These are phyloP conservation scores for Dynastes maya DNA, from an alignment of 2,888 invertebrate genomes.

Conservation along the genomic window DNA sequence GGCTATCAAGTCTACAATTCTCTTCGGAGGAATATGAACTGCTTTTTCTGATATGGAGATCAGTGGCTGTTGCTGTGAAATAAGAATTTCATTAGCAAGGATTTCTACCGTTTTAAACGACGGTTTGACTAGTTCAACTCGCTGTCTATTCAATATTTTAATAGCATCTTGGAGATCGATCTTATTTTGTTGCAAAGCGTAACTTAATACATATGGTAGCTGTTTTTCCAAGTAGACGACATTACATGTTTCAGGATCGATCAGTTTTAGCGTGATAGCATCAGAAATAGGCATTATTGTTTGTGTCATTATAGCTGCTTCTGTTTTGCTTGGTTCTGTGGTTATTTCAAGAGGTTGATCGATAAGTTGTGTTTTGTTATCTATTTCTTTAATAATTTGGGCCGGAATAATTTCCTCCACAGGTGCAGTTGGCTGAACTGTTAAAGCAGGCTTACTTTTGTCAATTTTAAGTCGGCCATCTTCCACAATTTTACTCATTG, in stretches of 20 bases:
- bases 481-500: background rate
- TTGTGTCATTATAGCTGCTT: conserved; percentile 54
- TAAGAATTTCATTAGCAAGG: conserved; percentile 23
- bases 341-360: conserved; percentile 16
- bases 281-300: conserved; percentile 61
- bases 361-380: conserved; percentile 2
- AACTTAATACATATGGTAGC: conserved; percentile 77
- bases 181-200: conserved; percentile 80
- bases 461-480: background rate
- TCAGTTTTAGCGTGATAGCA: conserved; percentile 78
- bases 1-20: conserved; percentile 73
- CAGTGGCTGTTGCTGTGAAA: conserved; percentile 19
- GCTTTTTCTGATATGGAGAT: conserved; percentile 47
- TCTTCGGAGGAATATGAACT: conserved; percentile 34
- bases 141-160: conserved; percentile 77
- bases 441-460: background rate
- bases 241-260: conserved; percentile 74
- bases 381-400: conserved; percentile 1
- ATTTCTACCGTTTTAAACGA: conserved; percentile 49
- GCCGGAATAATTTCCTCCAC: background rate
- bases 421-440: background rate
- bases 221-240: conserved; percentile 78
- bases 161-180: conserved; percentile 79
- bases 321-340: conserved; percentile 27
- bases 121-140: conserved; percentile 74